phyloP scores from a whole-genome alignment of 2,888 invertebrate genomes.

The Carterocephalus palaemon region DNA sequence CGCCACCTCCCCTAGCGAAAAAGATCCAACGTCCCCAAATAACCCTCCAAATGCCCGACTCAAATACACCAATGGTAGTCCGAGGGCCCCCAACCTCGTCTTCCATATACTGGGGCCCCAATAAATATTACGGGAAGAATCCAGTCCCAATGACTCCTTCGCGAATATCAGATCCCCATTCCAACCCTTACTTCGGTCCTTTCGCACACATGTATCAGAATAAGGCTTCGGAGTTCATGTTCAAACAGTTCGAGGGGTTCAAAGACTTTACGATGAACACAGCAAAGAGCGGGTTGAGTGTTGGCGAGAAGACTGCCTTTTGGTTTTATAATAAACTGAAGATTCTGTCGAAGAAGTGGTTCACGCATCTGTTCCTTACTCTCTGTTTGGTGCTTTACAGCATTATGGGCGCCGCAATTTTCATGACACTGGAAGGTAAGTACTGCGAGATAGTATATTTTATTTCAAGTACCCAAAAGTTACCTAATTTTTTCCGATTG shows the following conservation, averaged over 20 bases:
- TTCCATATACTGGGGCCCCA: constrained; percentile 44
- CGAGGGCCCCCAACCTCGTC: constrained; percentile 44
- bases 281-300: constrained; percentile 88
- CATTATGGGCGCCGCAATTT: constrained; percentile 88
- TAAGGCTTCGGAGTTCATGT: constrained; percentile 88
- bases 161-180: constrained; percentile 56
- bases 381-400: constrained; percentile 88
- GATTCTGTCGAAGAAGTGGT: constrained; percentile 89
- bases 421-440: constrained; percentile 88
- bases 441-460: constrained; percentile 22
- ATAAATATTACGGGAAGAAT: constrained; percentile 48
- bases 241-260: constrained; percentile 87
- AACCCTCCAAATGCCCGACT: constrained; percentile 69
- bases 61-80: constrained; percentile 41
- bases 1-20: constrained; percentile 64
- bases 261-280: constrained; percentile 85
- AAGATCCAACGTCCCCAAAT: constrained; percentile 65
- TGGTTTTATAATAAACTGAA: constrained; percentile 89
- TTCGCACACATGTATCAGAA: constrained; percentile 78
- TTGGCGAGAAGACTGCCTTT: constrained; percentile 89
- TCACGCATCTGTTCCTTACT: constrained; percentile 92
- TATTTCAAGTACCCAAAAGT: too few species aligned
- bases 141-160: constrained; percentile 51
- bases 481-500: too few species aligned
- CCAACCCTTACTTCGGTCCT: constrained; percentile 60